Base-by-base conservation (phyloP, 2,113 vertebrate species). In the Aegithalos caudatus region DNA sequence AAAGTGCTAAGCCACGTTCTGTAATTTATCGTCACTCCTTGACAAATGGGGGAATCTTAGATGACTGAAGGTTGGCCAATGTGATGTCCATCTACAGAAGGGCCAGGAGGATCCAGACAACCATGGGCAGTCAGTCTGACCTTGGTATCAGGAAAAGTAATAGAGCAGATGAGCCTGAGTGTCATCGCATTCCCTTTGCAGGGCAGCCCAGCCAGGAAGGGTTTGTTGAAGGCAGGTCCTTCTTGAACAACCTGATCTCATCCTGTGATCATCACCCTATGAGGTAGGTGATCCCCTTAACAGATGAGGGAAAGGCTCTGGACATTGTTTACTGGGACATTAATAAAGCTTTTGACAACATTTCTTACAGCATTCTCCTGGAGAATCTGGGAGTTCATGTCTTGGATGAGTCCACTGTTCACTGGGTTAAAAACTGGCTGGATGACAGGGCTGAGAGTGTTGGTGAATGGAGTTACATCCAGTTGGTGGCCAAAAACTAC, bases 121-220 rank as follows among this genome's bases (percentile, higher is more conserved):
- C 40, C 11, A 4, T 28, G n/a, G 40, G 27, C 20, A 62, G 8
- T 14, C 27, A 62, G n/a, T 8, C 42, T 47, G 48, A 91, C 37
- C 37, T 57, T 1, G 0, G 22, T 61, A 12, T 33, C 0, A 0
- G 35, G 23, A 14, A 65, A 74, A 5, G 21, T 38, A 11, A 33
- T 5, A 19, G 33, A 89, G 29, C 24, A 37, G 24, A 27, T 65
- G 14, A 74, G 14, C 45, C 10, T 66, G 20, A 24, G 14, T 51
- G 29, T 17, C 13, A 56, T 54, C 1, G 3, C 1, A 2, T 0
- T 2, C 19, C 40, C 77, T 20, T 6, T 81, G 20, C 23, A 67
- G 53, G 20, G 45, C 53, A 60, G 45, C 7, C 16, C 45, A 45
- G 22, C 20, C 38, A 40, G n/a, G 16, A 47, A 10, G 27, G 25